Evolutionary conservation across 2,797 vertebrate genomes (phyloP).

Genomic region (Smutsia temminckii): DNA sequence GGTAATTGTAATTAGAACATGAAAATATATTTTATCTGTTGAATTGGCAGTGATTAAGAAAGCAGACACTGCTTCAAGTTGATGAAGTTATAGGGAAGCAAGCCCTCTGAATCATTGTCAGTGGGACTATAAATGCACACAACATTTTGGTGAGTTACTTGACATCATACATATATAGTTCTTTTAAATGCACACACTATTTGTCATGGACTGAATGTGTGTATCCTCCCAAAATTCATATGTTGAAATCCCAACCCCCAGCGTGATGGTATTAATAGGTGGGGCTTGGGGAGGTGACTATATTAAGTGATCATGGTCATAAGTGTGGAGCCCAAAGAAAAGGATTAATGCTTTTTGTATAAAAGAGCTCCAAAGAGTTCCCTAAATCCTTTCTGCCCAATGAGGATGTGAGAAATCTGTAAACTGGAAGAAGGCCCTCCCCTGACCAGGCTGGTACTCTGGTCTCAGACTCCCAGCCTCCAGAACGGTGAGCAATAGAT

Average conservation of each 20-base stretch:
- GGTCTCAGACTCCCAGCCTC: background rate
- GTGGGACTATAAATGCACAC: background rate
- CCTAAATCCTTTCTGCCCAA: background rate
- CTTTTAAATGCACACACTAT: background rate
- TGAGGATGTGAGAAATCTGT: background rate
- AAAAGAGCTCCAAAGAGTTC: background rate
- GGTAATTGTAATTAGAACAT: background rate
- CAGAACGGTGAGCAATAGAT: background rate
- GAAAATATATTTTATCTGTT: background rate
- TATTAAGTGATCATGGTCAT: too few relatives aligned
- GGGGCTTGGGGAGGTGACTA: background rate
- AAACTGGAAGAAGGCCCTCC: background rate
- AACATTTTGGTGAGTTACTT: background rate
- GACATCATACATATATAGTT: background rate
- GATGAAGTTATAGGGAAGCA: background rate
- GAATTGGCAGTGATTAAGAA: background rate
- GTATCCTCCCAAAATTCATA: background rate
- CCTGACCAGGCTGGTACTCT: background rate
- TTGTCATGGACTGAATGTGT: background rate
- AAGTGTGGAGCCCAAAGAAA: background rate
- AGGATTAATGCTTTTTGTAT: background rate
- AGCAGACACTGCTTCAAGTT: background rate
- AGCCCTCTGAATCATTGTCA: background rate
- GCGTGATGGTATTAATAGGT: background rate
- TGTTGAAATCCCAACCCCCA: background rate